Evolutionary conservation across 2,797 vertebrate species (phyloP).

Genomic region (Myiotriccus ornatus): DNA sequence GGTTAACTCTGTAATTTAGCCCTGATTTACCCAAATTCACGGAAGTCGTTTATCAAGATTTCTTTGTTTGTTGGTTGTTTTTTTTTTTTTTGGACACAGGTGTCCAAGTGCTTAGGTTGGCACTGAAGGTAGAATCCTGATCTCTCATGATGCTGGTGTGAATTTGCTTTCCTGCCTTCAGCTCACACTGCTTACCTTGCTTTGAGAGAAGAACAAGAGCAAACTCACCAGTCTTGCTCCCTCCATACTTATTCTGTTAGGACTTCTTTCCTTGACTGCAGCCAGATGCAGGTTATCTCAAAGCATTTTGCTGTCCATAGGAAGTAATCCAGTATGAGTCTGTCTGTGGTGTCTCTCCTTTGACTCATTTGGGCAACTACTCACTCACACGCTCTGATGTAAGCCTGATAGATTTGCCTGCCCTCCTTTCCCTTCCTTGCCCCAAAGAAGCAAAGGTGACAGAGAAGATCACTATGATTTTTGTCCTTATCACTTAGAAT

Average conservation of each 20-base stretch:
- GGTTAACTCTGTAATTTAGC: neutral
- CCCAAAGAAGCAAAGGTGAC: neutral
- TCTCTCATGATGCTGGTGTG: slow-evolving; percentile 9
- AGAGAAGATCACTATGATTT: slow-evolving; percentile 13
- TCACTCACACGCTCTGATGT: neutral
- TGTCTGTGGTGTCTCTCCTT: slow-evolving; percentile 6
- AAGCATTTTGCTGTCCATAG: slow-evolving; percentile 15
- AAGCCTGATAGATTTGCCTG: neutral
- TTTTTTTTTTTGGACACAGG: neutral
- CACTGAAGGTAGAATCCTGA: slow-evolving; percentile 1
- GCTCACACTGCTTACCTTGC: slow-evolving; percentile 33
- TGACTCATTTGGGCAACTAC: slow-evolving; percentile 7
- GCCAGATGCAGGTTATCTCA: slow-evolving; percentile 2
- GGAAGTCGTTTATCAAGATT: neutral
- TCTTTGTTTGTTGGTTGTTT: neutral
- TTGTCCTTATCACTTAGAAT: slow-evolving; percentile 4
- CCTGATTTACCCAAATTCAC: neutral
- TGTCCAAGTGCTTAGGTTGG: slow-evolving; percentile 10
- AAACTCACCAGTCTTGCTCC: slow-evolving; percentile 39
- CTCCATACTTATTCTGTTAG: neutral
- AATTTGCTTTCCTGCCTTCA: slow-evolving; percentile 51
- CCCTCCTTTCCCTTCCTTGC: neutral
- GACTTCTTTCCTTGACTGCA: slow-evolving; percentile 33
- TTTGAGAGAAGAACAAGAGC: slow-evolving; percentile 45
- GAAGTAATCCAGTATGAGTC: slow-evolving; percentile 21